Evolutionary conservation across 2,113 vertebrate species (phyloP), one percentile per base, ranked within the genome.

Genomic region (Nettapus auritus): DNA sequence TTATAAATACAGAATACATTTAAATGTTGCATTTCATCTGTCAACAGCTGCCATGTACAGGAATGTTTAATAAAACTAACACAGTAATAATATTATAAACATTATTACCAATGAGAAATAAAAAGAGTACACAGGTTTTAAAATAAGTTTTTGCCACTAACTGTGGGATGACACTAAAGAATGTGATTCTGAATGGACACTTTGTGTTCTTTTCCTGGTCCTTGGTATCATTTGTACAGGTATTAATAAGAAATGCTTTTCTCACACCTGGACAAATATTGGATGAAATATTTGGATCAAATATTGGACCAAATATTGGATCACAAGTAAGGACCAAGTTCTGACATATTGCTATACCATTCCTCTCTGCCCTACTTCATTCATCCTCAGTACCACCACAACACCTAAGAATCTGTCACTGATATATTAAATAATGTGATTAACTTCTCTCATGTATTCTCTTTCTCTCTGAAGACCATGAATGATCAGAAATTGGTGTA

Each of bases 1-100:
- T 81, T 79, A 94, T 63, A 94, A 75, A 88, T 21, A 55, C 19
- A 76, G 40, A 60, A 92, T 33, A 53, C 6, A 74, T 57, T 42
- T 94, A 94, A 93, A 78, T 67, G 18, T 71, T 92, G 71, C 28
- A n/a, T 89, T 91, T 94, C 4, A 6, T 38, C 48, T 78, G 53
- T 7, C 2, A 77, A 74, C 4, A 70, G 42, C 6, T 38, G 38
- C 22, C 8, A 14, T 28, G 5, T 29, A 60, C 2, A 8, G 76
- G 80, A 82, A 57, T 26, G 31, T 15, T 94, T 90, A 25, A 60
- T 29, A 55, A 88, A 91, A 68, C 44, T 66, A 76, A 73, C 2
- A 17, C 2, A 29, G 36, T 36, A 57, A 21, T 53, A 53, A 14
- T 14, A n/a, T 40, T 22, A 57, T 42, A 68, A 90, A 60, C 5